Evolutionary conservation across 1,140 invertebrate genomes (phyloP), one percentile per base, ranked within the genome.

Genomic region (Papilio glaucus): DNA sequence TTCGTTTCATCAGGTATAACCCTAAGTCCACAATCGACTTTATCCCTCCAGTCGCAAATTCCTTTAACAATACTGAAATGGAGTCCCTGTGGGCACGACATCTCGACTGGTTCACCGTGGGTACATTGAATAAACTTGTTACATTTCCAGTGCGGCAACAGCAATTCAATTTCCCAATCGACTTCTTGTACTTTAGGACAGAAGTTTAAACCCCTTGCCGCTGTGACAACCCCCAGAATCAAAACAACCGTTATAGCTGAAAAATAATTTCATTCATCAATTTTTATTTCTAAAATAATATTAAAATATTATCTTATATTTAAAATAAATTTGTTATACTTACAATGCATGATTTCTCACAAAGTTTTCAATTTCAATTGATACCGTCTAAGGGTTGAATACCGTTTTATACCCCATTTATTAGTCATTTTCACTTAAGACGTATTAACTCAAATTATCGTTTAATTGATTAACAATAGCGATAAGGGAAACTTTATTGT

Each of bases 51-150:
- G 21, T 74, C 73, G 29, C 73, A 74, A 10, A 63, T 41, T 62
- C 83, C 72, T 33, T 71, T 76, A 6, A 77, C 33, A 6, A 78
- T 53, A 63, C 82, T 77, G 68, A 76, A 88, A 0, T 80, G 72
- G 12, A 86, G 76, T 24, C 77, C 72, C 0, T 39, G 37, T 13
- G 78, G 74, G 70, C 86, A 86, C n/a, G 41, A 70, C 18, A 77
- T 42, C 65, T 65, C 62, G 1, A 85, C 70, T n/a, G 82, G 71
- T 29, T 74, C 49, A 21, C 87, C 87, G 63, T 80, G 76, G 18
- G 71, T 61, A 29, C 87, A 89, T 71, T 85, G 81, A 67, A 82
- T 80, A 13, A 80, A 84, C 18, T 77, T 72, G 29, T 79, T 72
- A 37, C 67, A 69, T 13, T 67, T 38, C 38, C 63, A 38, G 24